Evolutionary conservation across 2,113 vertebrate genomes (phyloP).

Genomic region (Drymodes brunneopygia): DNA sequence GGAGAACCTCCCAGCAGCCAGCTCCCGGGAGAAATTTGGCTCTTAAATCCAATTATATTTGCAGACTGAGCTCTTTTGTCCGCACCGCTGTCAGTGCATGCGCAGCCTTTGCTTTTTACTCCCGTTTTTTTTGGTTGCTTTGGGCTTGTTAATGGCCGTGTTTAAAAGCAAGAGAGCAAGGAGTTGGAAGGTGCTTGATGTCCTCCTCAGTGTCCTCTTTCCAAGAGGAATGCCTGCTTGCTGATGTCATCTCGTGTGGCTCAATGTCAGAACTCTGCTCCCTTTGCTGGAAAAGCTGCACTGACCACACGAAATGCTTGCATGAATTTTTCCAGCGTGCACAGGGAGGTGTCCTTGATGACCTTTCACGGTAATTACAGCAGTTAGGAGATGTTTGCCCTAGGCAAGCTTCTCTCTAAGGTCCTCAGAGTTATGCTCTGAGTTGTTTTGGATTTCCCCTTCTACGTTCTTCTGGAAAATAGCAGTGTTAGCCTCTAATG

Average conservation of each 20-base stretch:
- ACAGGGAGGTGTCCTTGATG: neutral
- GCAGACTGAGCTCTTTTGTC: neutral
- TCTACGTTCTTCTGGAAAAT: neutral
- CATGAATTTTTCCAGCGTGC: neutral
- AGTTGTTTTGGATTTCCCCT: neutral
- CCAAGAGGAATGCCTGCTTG: neutral
- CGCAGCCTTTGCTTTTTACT: neutral
- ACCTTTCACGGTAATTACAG: neutral
- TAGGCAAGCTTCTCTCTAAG: neutral
- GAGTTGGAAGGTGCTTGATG: neutral
- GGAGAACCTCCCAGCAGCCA: neutral
- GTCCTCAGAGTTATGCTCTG: neutral
- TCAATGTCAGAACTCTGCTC: neutral
- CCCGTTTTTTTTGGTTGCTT: neutral
- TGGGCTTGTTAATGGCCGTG: neutral
- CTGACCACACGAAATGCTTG: neutral
- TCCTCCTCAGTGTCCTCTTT: neutral
- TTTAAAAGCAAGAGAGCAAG: neutral
- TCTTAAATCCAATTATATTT: neutral
- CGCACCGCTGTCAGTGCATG: rapidly evolving
- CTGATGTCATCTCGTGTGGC: neutral
- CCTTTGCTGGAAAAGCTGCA: neutral
- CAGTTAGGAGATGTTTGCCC: neutral
- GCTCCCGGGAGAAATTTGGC: neutral
- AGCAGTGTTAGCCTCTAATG: neutral